Evolutionary conservation across 2,888 invertebrate species (phyloP).

Genomic region (Mythimna ferrago): DNA sequence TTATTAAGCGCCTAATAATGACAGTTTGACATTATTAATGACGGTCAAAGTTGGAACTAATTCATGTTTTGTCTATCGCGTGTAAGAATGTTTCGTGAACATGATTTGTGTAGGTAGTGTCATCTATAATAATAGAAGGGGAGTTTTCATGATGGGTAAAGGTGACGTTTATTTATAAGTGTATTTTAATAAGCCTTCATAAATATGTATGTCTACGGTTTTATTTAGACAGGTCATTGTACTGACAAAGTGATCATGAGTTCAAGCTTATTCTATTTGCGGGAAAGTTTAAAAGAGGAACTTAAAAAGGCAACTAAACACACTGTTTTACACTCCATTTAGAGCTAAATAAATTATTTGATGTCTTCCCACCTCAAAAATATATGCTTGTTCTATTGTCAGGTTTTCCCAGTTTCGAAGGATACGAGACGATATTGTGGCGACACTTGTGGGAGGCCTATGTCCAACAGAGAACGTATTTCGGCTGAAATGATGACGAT

Average conservation of each 20-base stretch:
- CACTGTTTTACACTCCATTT: no score
- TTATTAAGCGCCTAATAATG: constrained; percentile 34
- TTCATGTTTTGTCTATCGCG: constrained; percentile 41
- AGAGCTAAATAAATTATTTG: no score
- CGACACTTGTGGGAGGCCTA: no score
- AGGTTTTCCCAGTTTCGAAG: no score
- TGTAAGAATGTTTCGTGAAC: constrained; percentile 37
- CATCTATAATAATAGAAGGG: constrained; percentile 25
- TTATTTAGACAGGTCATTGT: constrained; percentile 4
- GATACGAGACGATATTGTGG: no score
- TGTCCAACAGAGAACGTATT: no score
- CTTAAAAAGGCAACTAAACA: no score
- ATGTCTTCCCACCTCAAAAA: no score
- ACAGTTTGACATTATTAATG: constrained; percentile 52
- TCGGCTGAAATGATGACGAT: no score
- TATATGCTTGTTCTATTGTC: no score
- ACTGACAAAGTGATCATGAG: background rate
- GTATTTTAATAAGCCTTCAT: constrained; percentile 14
- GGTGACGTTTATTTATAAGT: constrained; percentile 23
- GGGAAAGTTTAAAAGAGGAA: no score
- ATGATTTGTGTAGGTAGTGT: constrained; percentile 48
- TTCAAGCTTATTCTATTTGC: background rate
- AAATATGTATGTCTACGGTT: constrained; percentile 5
- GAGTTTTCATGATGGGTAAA: background rate
- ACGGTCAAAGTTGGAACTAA: constrained; percentile 25